Evolutionary conservation across 2,113 vertebrate species (phyloP).

Genomic region (Atractosteus spatula): DNA sequence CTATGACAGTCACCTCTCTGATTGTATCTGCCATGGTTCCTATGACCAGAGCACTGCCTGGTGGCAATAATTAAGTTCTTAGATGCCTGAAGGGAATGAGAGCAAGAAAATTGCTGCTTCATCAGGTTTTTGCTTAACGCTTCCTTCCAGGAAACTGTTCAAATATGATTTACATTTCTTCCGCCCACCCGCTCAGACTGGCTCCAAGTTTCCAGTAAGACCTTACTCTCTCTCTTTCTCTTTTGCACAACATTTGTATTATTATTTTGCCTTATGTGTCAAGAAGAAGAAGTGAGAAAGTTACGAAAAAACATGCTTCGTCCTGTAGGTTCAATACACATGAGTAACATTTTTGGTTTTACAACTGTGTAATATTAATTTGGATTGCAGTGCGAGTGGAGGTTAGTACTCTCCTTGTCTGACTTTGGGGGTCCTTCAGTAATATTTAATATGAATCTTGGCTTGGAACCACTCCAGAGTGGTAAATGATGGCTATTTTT

Average conservation of each 20-base stretch:
- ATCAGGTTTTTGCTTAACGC: conserved; percentile 42
- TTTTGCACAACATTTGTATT: conserved; percentile 2
- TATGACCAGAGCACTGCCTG: conserved; percentile 25
- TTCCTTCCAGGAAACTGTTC: conserved; percentile 53
- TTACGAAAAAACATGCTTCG: conserved; percentile 32
- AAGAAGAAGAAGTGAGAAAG: background rate
- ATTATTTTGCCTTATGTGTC: no score
- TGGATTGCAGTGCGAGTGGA: conserved; percentile 26
- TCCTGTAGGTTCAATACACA: conserved; percentile 17
- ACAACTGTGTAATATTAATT: conserved; percentile 34
- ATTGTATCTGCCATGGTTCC: background rate
- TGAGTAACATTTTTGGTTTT: conserved; percentile 23
- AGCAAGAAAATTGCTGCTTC: conserved; percentile 43
- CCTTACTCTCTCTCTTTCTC: conserved; percentile 20
- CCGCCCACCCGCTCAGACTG: conserved; percentile 60
- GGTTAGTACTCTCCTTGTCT: conserved; percentile 22
- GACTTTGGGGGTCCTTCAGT: conserved; percentile 13
- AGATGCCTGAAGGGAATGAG: background rate
- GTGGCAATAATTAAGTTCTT: conserved; percentile 23
- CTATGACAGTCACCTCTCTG: background rate
- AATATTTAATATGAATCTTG: conserved; percentile 19
- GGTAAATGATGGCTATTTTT: conserved; percentile 14
- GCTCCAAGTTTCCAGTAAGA: conserved; percentile 63
- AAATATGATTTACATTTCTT: conserved; percentile 62
- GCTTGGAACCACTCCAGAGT: background rate